Evolutionary conservation across 2,113 vertebrate species (phyloP), one percentile per base, ranked within the genome.

Genomic region (Mirounga angustirostris): DNA sequence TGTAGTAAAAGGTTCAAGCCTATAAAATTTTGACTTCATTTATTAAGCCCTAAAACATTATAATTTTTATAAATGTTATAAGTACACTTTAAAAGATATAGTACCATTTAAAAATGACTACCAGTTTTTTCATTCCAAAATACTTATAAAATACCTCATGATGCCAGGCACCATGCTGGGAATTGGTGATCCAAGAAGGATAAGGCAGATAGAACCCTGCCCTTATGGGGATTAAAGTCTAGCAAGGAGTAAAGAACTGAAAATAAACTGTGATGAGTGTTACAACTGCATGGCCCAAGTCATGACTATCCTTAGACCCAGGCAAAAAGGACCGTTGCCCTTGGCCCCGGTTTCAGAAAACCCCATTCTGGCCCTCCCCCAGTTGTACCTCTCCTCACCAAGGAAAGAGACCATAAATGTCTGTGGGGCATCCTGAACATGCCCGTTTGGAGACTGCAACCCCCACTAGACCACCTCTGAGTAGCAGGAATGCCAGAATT

Each of bases 21-120:
- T 93, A 89, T 81, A 85, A 89, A 74, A 85, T 3, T 80, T 86
- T 71, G 28, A 79, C 18, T 93, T 92, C 86, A 94, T 79, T 96
- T 15, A 89, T 81, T 76, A 90, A 89, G 6, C 73, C n/a, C 58
- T 63, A 81, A 95, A 78, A 79, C 43, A 73, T 59, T 40, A 54
- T n/a, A 52, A 71, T 78, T 91, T 97, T 96, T 76, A 82, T 85
- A 83, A 91, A 89, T 83, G 22, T 71, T 67, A 43, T 30, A 78
- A 19, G 21, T 54, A 36, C n/a, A 89, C 54, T 65, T 92, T 79
- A 61, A 94, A 94, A 76, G 52, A 86, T 36, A 24, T 19, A 67
- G 14, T 85, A 10, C 46, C 7, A 13, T 82, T 97, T 97, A 24
- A 22, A 97, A 92, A 85, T 43, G 19, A 90, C 8, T 67, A 71